Evolutionary conservation across 2,888 invertebrate genomes (phyloP).

Genomic region (Drosophila anomalata): DNA sequence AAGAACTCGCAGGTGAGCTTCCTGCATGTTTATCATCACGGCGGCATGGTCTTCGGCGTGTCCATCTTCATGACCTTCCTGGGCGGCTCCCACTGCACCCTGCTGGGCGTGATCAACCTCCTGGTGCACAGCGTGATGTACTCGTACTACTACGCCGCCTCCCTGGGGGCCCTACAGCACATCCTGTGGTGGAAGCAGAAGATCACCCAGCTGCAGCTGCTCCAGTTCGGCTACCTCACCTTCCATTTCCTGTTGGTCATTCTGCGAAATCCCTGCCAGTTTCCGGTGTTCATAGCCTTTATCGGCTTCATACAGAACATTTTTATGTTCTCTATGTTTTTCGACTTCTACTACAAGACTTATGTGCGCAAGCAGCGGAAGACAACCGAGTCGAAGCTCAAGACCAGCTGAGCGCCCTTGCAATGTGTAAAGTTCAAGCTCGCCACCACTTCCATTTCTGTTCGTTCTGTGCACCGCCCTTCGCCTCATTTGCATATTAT

Average conservation of each 20-base stretch:
- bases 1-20: constrained; percentile 93
- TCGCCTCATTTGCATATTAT: constrained; percentile 43
- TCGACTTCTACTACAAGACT: constrained; percentile 81
- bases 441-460: constrained; percentile 1
- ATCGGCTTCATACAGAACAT: constrained; percentile 80
- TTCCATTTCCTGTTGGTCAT: constrained; percentile 85
- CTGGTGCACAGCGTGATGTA: constrained; percentile 94
- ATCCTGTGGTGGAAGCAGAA: constrained; percentile 93
- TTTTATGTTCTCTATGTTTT: constrained; percentile 83
- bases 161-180: constrained; percentile 88
- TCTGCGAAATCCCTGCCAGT: constrained; percentile 75
- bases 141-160: constrained; percentile 90
- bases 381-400: constrained; percentile 21
- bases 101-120: constrained; percentile 89
- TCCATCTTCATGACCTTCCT: constrained; percentile 86
- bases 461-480: neutral
- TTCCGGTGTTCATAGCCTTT: constrained; percentile 70
- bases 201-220: constrained; percentile 93
- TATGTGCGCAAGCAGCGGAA: constrained; percentile 64
- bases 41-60: constrained; percentile 89
- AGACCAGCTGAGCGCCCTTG: constrained; percentile 47
- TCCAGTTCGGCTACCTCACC: constrained; percentile 87
- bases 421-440: constrained; percentile 37
- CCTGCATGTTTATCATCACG: constrained; percentile 94
- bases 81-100: constrained; percentile 89